Evolutionary conservation across 2,888 invertebrate genomes (phyloP), one percentile per base, ranked within the genome.

Genomic region (Clitarchus hookeri): DNA sequence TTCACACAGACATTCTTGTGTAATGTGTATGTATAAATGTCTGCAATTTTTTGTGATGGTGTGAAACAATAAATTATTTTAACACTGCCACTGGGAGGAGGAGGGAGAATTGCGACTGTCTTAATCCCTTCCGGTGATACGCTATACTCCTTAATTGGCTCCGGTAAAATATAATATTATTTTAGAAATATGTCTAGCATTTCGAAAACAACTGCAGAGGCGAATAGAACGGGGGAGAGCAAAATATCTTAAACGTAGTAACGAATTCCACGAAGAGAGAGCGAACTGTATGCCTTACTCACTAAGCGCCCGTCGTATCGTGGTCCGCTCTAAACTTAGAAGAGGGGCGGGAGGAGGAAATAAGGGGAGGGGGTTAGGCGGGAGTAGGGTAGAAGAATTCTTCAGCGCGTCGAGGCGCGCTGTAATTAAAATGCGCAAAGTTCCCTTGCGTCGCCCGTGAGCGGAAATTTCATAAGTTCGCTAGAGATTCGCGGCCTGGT

Each of bases 381-480:
- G n/a, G 65, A n/a, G 65, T 11, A 19, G 65, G 16, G 65, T n/a
- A 16, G 65, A 65, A 65, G 65, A 65, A 65, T 65, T n/a, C n/a
- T n/a, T n/a, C 65, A 19, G 23, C 65, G 65, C 65, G 65, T 65
- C 16, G 65, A 65, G 65, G 65, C 65, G 65, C 65, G n/a, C 65
- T n/a, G 65, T 65, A 23, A 65, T 65, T 65, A 65, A 65, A 65
- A 65, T 65, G 65, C 65, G 65, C 65, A 65, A 65, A 65, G 65
- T 65, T 65, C 65, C 65, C n/a, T 19, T n/a, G 19, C 19, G 23
- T 2, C n/a, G 23, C 8, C 65, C 23, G 65, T 9, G 23, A 23
- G 65, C 23, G 65, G 65, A 23, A 65, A 65, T 65, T 65, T 65
- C 65, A 65, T 65, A 65, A 65, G 65, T 65, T 65, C n/a, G n/a